Conservation (phyloP, 2,888 invertebrate species). For the Trichogramma dendrolimi region DNA sequence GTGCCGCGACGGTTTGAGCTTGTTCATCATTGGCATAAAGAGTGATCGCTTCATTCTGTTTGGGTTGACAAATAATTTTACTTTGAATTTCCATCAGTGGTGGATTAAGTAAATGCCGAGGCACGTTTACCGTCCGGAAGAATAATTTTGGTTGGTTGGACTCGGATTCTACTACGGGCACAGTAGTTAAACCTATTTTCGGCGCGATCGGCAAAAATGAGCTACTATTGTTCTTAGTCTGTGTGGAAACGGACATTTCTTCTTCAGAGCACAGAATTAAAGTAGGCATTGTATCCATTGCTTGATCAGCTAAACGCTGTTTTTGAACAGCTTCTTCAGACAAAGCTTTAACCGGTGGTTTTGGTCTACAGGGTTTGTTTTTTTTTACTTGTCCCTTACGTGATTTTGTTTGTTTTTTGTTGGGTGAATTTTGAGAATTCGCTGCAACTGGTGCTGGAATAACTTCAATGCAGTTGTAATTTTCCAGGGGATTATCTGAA, state of each 20-base stretch:
- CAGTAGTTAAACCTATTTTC: slow-evolving; percentile 26
- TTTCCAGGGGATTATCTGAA: neutral
- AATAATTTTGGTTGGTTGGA: slow-evolving; percentile 25
- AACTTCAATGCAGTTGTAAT: too few relatives aligned
- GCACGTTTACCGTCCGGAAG: slow-evolving; percentile 35
- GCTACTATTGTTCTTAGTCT: slow-evolving; percentile 7
- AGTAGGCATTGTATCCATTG: slow-evolving; percentile 39
- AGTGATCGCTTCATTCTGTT: neutral
- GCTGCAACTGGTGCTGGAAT: neutral
- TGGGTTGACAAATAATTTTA: too few relatives aligned
- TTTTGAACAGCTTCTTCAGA: neutral
- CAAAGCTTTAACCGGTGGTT: slow-evolving; percentile 11
- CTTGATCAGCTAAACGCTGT: slow-evolving; percentile 20
- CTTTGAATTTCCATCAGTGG: slow-evolving; percentile 7
- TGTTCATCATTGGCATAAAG: neutral
- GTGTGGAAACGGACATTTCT: slow-evolving; percentile 24
- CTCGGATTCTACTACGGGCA: neutral
- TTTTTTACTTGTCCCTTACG: neutral
- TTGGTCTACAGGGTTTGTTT: slow-evolving; percentile 12
- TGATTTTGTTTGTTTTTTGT: slow-evolving; percentile 12
- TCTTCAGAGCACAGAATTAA: slow-evolving; percentile 42
- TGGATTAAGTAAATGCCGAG: slow-evolving; percentile 18
- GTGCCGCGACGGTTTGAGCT: slow-evolving; percentile 20
- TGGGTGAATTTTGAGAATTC: slow-evolving; percentile 2
- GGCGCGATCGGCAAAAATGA: slow-evolving; percentile 39